These are phyloP conservation scores for Cydia splendana DNA, from an alignment of 1,140 invertebrate genomes.

Conservation along the genomic window DNA sequence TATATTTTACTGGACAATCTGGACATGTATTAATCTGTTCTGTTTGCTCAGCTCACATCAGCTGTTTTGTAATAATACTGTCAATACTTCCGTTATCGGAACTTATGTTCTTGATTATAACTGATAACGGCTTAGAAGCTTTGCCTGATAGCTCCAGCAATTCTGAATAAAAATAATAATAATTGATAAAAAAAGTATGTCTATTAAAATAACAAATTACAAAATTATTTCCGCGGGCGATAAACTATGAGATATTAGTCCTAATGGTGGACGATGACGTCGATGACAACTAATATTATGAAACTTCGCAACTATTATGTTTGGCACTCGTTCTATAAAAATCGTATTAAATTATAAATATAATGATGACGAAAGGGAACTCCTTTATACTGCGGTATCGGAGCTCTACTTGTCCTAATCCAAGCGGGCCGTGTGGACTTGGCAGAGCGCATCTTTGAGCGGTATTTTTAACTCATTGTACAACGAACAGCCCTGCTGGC, in stretches of 20 bases:
- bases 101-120: not conserved
- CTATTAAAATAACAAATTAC: not conserved
- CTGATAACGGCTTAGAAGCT: not conserved
- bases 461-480: constrained; percentile 80
- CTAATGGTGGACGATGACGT: not conserved
- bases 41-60: not conserved
- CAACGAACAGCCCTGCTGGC: constrained; percentile 66
- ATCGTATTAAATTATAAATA: constrained; percentile 35
- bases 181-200: not conserved
- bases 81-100: not conserved
- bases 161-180: too few relatives aligned
- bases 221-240: not conserved
- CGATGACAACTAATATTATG: constrained; percentile 12
- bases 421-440: constrained; percentile 58
- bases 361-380: constrained; percentile 42
- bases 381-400: constrained; percentile 62
- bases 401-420: constrained; percentile 70
- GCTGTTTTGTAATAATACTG: not conserved
- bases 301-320: constrained; percentile 13
- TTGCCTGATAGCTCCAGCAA: not conserved
- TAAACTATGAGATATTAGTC: not conserved
- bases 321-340: not conserved
- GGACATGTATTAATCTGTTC: too few relatives aligned
- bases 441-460: constrained; percentile 77
- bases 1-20: too few relatives aligned